Conservation (phyloP, 2,113 vertebrate genomes). For the Amazona vittata region DNA sequence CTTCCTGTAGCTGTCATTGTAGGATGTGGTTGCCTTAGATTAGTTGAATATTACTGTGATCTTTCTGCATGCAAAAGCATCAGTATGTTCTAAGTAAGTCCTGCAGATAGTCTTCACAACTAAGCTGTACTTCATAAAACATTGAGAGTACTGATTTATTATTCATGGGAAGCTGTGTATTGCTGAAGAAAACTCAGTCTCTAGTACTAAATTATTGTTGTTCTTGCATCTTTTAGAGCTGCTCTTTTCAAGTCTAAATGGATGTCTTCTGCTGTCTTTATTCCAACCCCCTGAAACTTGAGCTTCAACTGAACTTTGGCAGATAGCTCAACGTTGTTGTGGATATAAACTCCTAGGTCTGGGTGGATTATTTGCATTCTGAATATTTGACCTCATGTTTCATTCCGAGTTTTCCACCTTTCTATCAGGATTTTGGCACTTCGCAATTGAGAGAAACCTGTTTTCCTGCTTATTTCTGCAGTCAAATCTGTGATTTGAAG, state of each 20-base stretch:
- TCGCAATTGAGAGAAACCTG: background rate
- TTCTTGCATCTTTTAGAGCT: background rate
- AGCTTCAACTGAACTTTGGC: conserved; percentile 1
- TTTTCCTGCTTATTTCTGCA: background rate
- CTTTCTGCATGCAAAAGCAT: background rate
- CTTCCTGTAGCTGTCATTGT: background rate
- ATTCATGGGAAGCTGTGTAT: background rate
- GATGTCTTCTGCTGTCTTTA: background rate
- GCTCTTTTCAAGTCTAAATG: background rate
- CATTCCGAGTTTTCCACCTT: background rate
- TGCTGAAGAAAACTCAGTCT: background rate
- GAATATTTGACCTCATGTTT: conserved; percentile 17
- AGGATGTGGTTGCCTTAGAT: background rate
- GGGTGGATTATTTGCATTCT: conserved; percentile 41
- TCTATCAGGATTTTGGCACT: background rate
- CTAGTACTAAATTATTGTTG: background rate
- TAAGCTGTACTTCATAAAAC: background rate
- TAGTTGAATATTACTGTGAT: background rate
- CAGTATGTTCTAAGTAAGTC: background rate
- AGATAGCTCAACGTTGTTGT: background rate
- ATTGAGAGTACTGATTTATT: background rate
- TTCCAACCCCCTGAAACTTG: background rate
- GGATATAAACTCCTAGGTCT: background rate
- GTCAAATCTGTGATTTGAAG: background rate
- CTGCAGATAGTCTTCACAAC: background rate